A percentile compares a stretch with the other conserved stretches of the same genome.
phyloP scores from a whole-genome alignment of 2,113 vertebrate genomes.

The Nibea coibor region DNA sequence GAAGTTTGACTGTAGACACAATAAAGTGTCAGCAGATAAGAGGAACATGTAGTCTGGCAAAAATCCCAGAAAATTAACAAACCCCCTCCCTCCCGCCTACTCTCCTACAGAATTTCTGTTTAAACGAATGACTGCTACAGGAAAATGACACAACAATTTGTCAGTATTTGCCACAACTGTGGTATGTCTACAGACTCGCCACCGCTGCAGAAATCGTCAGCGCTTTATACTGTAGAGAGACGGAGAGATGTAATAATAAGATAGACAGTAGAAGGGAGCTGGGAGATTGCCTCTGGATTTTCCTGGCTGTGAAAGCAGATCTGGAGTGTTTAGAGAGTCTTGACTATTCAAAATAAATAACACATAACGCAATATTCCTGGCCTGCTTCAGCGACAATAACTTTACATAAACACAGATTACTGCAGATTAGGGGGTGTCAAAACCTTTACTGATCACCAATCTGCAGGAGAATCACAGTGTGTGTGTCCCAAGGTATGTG shows the following conservation, averaged over 20 bases:
- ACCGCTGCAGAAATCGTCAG: conserved; percentile 31
- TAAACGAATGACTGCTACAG: conserved; percentile 44
- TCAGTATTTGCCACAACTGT: conserved; percentile 42
- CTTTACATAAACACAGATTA: conserved; percentile 77
- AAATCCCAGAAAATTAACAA: conserved; percentile 36
- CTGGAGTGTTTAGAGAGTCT: conserved; percentile 51
- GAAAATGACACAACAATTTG: conserved; percentile 48
- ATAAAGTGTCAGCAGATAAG: conserved; percentile 27
- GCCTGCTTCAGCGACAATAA: conserved; percentile 49
- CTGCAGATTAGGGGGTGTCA: conserved; percentile 61
- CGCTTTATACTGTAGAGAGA: conserved; percentile 8
- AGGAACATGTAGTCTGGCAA: conserved; percentile 3
- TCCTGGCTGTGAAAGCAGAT: conserved; percentile 55
- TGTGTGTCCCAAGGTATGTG: conserved; percentile 17
- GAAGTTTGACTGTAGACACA: background rate
- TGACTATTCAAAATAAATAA: conserved; percentile 66
- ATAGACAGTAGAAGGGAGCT: conserved; percentile 1
- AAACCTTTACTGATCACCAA: conserved; percentile 43
- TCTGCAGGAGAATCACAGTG: conserved; percentile 30
- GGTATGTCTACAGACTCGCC: conserved; percentile 33
- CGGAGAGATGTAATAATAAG: conserved; percentile 35
- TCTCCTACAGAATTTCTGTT: conserved; percentile 28
- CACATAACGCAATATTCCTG: conserved; percentile 62
- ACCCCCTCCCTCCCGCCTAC: background rate
- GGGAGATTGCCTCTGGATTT: conserved; percentile 30